Evolutionary conservation across 1,140 invertebrate species (phyloP).

Genomic region (Drosophila baimaii): DNA sequence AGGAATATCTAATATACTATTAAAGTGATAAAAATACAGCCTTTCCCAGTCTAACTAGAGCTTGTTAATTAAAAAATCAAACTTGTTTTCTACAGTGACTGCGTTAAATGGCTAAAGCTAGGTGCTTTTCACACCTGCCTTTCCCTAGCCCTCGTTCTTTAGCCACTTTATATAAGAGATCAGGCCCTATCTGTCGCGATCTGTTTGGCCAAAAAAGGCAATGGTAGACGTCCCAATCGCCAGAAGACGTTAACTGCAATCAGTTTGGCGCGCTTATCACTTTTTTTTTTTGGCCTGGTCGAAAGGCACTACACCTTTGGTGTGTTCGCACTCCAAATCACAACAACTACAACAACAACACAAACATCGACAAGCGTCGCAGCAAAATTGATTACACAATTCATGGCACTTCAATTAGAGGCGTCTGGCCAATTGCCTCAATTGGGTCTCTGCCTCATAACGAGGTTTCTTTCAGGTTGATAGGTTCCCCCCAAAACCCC

Average conservation of each 20-base stretch:
- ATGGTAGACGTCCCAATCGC: conserved; percentile 18
- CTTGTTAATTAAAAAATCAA: conserved; percentile 8
- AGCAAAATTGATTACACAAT: conserved; percentile 63
- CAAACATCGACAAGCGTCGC: conserved; percentile 10
- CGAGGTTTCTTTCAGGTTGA: conserved; percentile 29
- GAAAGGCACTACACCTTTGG: conserved; percentile 7
- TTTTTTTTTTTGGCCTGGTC: conserved; percentile 4
- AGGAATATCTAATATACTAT: background rate
- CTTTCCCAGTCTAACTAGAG: background rate
- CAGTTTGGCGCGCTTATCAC: conserved; percentile 52
- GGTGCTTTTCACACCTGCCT: background rate
- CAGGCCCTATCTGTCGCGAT: conserved; percentile 6
- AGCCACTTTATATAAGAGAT: conserved; percentile 30
- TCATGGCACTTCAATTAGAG: conserved; percentile 57
- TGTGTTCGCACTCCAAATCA: conserved; percentile 42
- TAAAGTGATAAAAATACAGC: background rate
- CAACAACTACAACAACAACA: conserved; percentile 41
- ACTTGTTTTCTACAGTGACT: conserved; percentile 1
- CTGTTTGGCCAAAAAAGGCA: conserved; percentile 6
- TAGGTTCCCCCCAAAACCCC: conserved; percentile 7
- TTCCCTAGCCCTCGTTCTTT: background rate
- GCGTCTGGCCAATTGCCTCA: conserved; percentile 29
- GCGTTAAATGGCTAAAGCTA: background rate
- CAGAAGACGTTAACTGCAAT: conserved; percentile 26
- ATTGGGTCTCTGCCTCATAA: conserved; percentile 30